phyloP scores from a whole-genome alignment of 2,888 invertebrate species.

The Patella ulyssiponensis region DNA sequence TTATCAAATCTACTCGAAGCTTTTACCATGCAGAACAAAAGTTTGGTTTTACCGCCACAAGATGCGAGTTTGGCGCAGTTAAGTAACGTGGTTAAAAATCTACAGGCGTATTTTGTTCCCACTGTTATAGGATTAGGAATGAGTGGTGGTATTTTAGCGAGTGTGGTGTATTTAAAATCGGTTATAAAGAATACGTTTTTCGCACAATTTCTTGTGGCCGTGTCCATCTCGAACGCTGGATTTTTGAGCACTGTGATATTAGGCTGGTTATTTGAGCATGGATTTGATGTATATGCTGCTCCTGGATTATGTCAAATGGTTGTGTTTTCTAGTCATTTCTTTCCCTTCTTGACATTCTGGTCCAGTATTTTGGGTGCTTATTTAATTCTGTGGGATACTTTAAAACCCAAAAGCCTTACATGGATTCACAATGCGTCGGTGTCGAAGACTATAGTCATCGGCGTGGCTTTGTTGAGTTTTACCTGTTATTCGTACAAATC shows the following conservation, averaged over 20 bases:
- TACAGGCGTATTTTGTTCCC: slow-evolving; percentile 48
- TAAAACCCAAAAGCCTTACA: slow-evolving; percentile 30
- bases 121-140: slow-evolving; percentile 44
- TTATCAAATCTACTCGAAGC: too few species aligned
- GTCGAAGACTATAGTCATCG: slow-evolving; percentile 42
- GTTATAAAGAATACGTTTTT: slow-evolving; percentile 48
- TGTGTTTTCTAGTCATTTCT: slow-evolving; percentile 55
- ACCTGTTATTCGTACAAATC: slow-evolving; percentile 57
- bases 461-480: slow-evolving; percentile 46
- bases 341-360: slow-evolving; percentile 54
- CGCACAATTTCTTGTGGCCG: slow-evolving; percentile 49
- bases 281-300: slow-evolving; percentile 47
- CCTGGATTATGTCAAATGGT: slow-evolving; percentile 57
- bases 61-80: too few species aligned
- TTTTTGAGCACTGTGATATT: slow-evolving; percentile 49
- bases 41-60: too few species aligned
- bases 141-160: slow-evolving; percentile 34
- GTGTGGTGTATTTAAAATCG: slow-evolving; percentile 47
- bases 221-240: slow-evolving; percentile 47
- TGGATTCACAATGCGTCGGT: slow-evolving; percentile 45
- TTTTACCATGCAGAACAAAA: too few species aligned
- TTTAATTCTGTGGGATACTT: slow-evolving; percentile 43
- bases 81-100: slow-evolving; percentile 13
- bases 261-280: slow-evolving; percentile 50
- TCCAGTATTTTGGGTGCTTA: slow-evolving; percentile 43